phyloP scores from a whole-genome alignment of 2,797 vertebrate species.

The Sphenodon punctatus region DNA sequence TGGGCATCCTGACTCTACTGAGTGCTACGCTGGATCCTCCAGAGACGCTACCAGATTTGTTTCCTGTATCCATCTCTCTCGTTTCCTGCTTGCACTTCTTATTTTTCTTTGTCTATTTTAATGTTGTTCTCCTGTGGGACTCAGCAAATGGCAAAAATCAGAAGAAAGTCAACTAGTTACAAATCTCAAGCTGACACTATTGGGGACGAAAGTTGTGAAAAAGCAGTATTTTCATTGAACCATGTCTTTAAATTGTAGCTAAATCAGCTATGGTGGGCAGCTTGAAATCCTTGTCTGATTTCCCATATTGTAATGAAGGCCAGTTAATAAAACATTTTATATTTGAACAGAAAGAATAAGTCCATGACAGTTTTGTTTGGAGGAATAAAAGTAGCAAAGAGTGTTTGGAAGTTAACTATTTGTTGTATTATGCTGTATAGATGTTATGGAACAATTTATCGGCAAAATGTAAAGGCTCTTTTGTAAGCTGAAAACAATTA shows the following conservation, averaged over 20 bases:
- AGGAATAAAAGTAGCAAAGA: background rate
- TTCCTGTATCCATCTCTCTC: conserved; percentile 86
- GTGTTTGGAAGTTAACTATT: background rate
- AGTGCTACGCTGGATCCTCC: conserved; percentile 80
- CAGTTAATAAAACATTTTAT: background rate
- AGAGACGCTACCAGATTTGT: conserved; percentile 85
- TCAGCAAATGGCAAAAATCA: conserved; percentile 74
- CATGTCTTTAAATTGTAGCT: background rate
- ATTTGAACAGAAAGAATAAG: background rate
- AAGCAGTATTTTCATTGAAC: background rate
- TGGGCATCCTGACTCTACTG: conserved; percentile 81
- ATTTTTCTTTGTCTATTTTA: conserved; percentile 86
- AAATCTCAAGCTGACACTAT: background rate
- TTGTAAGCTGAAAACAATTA: conserved; percentile 33
- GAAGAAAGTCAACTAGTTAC: conserved; percentile 82
- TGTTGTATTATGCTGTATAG: background rate
- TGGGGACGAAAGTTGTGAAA: background rate
- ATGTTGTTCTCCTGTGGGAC: conserved; percentile 83
- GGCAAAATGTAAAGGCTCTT: background rate
- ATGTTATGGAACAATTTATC: conserved; percentile 5
- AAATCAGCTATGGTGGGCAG: background rate
- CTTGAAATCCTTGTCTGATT: background rate
- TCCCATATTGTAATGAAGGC: background rate
- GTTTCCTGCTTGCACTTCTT: conserved; percentile 88
- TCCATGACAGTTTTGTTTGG: background rate